These are phyloP conservation scores for Tenrec ecaudatus DNA, from an alignment of 2,113 vertebrate genomes.

Conservation along the genomic window DNA sequence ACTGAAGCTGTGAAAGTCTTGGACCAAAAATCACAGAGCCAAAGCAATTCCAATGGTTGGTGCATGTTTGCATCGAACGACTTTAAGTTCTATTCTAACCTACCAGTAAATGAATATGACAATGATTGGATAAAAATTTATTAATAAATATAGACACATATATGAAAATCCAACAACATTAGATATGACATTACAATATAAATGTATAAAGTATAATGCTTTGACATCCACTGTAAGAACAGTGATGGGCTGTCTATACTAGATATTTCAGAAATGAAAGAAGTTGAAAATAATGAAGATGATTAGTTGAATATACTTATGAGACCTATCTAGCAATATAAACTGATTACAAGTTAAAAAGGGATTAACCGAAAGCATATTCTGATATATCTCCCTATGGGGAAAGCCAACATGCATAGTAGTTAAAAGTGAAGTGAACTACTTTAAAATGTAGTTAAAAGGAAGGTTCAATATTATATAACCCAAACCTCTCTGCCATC, in stretches of 20 bases:
- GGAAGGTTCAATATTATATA: no score
- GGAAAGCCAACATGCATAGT: background rate
- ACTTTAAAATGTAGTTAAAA: background rate
- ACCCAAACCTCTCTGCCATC: no score
- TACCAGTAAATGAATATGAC: background rate
- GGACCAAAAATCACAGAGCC: background rate
- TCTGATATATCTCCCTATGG: background rate
- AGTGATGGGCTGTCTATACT: background rate
- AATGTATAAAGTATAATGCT: slow-evolving; percentile 24
- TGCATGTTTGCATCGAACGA: background rate
- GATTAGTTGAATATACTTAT: background rate
- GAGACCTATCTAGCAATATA: background rate
- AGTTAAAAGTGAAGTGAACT: background rate
- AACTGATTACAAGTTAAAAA: slow-evolving; percentile 28
- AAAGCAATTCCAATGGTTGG: slow-evolving; percentile 17
- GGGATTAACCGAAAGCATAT: background rate
- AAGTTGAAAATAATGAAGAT: slow-evolving; percentile 2
- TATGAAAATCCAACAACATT: slow-evolving; percentile 26
- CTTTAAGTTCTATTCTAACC: slow-evolving; percentile 32
- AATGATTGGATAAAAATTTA: slow-evolving; percentile 35
- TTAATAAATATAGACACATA: background rate
- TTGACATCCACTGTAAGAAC: slow-evolving; percentile 13
- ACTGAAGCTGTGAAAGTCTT: background rate
- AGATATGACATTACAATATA: background rate
- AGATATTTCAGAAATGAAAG: slow-evolving; percentile 32